These are phyloP conservation scores for Philhelius pedissequus DNA, from an alignment of 2,888 invertebrate species.

Conservation along the genomic window DNA sequence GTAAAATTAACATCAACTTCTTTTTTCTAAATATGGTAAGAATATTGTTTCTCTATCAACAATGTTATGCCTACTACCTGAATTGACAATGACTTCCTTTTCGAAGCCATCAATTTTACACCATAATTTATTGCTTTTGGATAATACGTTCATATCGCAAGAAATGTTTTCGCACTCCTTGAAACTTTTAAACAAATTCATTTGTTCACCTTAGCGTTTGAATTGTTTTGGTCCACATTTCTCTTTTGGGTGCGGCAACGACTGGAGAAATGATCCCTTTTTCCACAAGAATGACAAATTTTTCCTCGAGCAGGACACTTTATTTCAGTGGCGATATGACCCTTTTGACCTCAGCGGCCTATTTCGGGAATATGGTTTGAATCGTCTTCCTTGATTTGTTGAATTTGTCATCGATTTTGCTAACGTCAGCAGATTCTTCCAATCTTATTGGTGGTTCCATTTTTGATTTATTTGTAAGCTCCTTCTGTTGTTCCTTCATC, in stretches of 20 bases:
- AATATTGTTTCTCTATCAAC: neutral
- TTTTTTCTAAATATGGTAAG: neutral
- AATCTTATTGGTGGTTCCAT: too few species aligned
- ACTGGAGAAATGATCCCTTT: neutral
- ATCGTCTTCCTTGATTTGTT: too few species aligned
- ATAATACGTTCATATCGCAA: neutral
- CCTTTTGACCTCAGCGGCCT: neutral
- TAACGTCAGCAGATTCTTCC: too few species aligned
- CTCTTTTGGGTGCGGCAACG: neutral
- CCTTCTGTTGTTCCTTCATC: too few species aligned
- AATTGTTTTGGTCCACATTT: neutral
- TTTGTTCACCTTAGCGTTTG: neutral
- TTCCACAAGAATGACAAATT: neutral
- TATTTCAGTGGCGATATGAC: neutral
- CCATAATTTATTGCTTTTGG: neutral
- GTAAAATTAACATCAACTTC: neutral
- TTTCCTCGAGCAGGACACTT: neutral
- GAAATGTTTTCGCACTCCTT: neutral
- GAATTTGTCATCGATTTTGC: too few species aligned
- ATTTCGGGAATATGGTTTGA: too few species aligned
- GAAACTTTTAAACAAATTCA: neutral
- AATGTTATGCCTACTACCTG: neutral
- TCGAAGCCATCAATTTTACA: neutral
- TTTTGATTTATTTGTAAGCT: too few species aligned
- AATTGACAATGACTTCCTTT: neutral